Conservation (phyloP, 2,113 vertebrate species). For the Pituophis catenifer region DNA sequence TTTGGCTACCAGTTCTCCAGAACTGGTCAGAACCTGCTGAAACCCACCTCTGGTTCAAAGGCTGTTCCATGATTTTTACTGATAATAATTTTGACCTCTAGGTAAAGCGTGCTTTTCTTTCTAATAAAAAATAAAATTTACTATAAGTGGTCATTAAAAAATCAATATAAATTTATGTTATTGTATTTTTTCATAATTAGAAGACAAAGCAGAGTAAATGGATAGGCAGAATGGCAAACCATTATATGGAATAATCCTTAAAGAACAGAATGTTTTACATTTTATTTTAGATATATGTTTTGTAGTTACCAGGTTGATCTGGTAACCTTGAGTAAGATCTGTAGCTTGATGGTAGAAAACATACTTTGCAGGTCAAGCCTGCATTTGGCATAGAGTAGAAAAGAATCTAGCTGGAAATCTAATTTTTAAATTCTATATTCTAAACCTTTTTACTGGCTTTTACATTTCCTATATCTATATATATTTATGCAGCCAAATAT, state of each 20-base stretch:
- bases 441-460: not conserved
- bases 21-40: too few species aligned
- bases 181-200: slow-evolving; percentile 9
- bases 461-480: not conserved
- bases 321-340: not conserved
- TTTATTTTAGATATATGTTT: not conserved
- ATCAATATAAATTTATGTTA: slow-evolving; percentile 59
- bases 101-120: not conserved
- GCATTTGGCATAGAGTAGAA: not conserved
- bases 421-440: not conserved
- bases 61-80: not conserved
- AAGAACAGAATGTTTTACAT: not conserved
- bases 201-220: slow-evolving; percentile 53
- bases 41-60: not conserved
- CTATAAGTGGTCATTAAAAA: slow-evolving; percentile 48
- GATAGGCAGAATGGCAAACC: slow-evolving; percentile 52
- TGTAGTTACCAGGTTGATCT: not conserved
- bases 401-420: not conserved
- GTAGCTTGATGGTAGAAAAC: not conserved
- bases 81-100: not conserved
- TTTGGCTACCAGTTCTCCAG: too few species aligned
- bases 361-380: not conserved
- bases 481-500: slow-evolving; percentile 46
- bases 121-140: not conserved
- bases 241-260: not conserved